These are phyloP conservation scores for Carettochelys insculpta DNA, from an alignment of 2,113 vertebrate species.

Conservation along the genomic window DNA sequence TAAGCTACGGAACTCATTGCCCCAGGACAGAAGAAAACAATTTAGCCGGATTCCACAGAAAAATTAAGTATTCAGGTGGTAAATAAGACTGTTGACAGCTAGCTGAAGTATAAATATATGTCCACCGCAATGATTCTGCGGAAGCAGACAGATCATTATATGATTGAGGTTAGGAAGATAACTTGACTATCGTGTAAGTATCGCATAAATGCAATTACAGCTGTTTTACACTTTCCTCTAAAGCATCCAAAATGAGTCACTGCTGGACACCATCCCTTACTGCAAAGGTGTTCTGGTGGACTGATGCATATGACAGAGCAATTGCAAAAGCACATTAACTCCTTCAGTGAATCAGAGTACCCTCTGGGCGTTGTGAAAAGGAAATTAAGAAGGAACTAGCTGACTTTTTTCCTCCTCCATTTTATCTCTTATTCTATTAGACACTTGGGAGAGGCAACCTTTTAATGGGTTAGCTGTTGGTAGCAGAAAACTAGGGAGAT, in stretches of 20 bases:
- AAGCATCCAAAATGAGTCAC: rapidly evolving
- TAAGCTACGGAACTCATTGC: neutral
- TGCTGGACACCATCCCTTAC: rapidly evolving
- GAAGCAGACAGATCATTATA: neutral
- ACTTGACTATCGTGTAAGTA: neutral
- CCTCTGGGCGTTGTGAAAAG: too few relatives aligned
- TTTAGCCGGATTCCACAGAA: neutral
- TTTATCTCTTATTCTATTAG: too few relatives aligned
- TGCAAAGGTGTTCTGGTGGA: neutral
- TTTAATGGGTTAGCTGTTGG: too few relatives aligned
- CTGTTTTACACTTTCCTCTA: neutral
- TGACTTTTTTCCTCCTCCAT: too few relatives aligned
- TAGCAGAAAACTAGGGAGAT: too few relatives aligned
- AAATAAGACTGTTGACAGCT: rapidly evolving
- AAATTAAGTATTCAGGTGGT: neutral
- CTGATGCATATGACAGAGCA: neutral
- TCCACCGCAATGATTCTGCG: neutral
- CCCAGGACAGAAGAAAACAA: neutral
- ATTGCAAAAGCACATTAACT: neutral
- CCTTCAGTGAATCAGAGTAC: too few relatives aligned
- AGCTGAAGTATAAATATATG: neutral
- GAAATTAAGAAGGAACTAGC: too few relatives aligned
- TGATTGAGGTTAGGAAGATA: rapidly evolving
- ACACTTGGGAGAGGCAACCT: too few relatives aligned
- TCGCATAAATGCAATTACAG: rapidly evolving